Evolutionary conservation across 1,140 invertebrate species (phyloP).

Genomic region (Venustaconcha ellipsiformis): DNA sequence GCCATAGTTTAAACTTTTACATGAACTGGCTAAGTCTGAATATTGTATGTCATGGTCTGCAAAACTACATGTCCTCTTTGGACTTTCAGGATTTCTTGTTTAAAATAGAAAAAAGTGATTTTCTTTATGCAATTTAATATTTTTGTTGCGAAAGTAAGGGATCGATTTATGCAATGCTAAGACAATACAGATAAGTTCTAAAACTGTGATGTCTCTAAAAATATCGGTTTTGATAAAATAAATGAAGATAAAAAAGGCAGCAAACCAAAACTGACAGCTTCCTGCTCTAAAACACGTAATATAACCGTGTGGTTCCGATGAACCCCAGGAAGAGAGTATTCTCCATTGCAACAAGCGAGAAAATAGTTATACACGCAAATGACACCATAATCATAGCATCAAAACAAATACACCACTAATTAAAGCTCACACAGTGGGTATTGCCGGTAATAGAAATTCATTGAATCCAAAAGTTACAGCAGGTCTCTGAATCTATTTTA

Average conservation of each 20-base stretch:
- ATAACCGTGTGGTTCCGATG: too few species aligned
- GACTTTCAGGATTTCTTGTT: slow-evolving; percentile 26
- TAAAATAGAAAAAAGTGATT: slow-evolving; percentile 29
- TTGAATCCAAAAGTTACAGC: too few species aligned
- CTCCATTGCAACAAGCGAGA: too few species aligned
- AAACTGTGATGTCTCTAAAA: slow-evolving; percentile 20
- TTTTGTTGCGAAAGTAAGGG: neutral
- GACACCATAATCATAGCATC: too few species aligned
- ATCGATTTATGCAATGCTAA: slow-evolving; percentile 20
- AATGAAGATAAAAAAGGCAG: slow-evolving; percentile 10
- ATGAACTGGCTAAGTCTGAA: slow-evolving; percentile 25
- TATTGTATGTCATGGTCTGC: slow-evolving; percentile 13
- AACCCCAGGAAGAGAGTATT: too few species aligned
- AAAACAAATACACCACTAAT: too few species aligned
- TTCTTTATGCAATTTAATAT: slow-evolving; percentile 15
- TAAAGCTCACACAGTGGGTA: too few species aligned
- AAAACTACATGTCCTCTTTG: slow-evolving; percentile 25
- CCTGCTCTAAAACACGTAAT: too few species aligned
- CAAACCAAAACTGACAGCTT: neutral
- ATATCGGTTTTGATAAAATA: neutral
- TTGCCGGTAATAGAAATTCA: too few species aligned
- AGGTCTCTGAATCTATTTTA: too few species aligned
- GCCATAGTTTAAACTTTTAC: slow-evolving; percentile 9
- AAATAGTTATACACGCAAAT: too few species aligned
- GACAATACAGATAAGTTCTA: slow-evolving; percentile 27